These are phyloP conservation scores for Cladorhizidae sp. DNA, from an alignment of 37 sponge, comb jelly and placozoan species.

Conservation along the genomic window DNA sequence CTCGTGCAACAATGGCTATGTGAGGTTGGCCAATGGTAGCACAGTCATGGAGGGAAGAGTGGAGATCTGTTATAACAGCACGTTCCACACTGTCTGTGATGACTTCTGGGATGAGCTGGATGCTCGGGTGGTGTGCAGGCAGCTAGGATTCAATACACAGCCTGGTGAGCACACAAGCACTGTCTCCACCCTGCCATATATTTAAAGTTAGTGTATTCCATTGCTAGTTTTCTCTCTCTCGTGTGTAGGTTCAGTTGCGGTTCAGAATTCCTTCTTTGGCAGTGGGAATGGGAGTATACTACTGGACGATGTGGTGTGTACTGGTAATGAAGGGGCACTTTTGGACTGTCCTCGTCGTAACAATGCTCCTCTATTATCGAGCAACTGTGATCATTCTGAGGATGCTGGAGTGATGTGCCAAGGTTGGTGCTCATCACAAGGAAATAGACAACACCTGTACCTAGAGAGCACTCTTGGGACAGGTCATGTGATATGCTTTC, in stretches of 20 bases:
- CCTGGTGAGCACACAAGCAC: background rate
- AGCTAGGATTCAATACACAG: background rate
- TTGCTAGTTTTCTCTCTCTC: background rate
- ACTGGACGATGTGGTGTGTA: background rate
- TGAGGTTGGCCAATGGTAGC: background rate
- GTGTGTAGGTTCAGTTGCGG: constrained; percentile 13
- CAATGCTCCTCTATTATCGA: background rate
- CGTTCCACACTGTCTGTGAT: no score
- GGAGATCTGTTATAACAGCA: background rate
- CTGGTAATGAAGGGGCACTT: background rate
- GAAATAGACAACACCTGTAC: no score
- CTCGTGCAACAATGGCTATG: background rate
- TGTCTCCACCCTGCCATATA: no score
- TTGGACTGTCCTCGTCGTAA: background rate
- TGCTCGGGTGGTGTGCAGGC: no score
- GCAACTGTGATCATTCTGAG: background rate
- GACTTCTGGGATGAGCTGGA: no score
- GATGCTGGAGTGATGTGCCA: constrained; percentile 4
- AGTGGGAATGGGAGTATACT: background rate
- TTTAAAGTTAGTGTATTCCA: no score
- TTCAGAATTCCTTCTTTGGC: background rate
- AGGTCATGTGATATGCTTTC: no score
- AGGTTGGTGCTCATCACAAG: background rate
- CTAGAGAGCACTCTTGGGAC: no score
- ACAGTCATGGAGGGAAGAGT: background rate